phyloP scores from a whole-genome alignment of 2,888 invertebrate genomes.

The Capitulum mitella region DNA sequence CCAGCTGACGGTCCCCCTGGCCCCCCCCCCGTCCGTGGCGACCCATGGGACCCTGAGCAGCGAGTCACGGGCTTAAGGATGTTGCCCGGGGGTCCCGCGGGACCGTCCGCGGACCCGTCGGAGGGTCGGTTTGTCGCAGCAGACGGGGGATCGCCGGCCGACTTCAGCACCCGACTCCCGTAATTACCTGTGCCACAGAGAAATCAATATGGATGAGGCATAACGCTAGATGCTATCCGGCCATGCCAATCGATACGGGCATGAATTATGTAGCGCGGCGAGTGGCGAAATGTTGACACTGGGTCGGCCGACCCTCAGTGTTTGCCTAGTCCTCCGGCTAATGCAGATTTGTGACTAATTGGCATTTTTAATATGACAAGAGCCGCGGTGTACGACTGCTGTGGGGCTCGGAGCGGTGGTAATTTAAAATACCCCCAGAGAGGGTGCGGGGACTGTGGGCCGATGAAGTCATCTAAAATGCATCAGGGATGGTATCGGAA shows the following conservation, averaged over 20 bases:
- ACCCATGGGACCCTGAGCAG: too few species aligned
- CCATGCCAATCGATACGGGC: neutral
- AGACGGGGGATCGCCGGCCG: neutral
- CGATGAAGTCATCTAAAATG: neutral
- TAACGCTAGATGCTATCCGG: neutral
- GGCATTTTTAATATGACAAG: constrained; percentile 16
- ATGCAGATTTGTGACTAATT: constrained; percentile 5
- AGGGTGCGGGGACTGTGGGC: neutral
- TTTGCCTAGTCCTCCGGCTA: neutral
- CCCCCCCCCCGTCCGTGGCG: too few species aligned
- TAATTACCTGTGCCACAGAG: neutral
- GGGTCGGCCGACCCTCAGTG: neutral
- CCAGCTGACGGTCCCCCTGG: too few species aligned
- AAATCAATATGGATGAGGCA: constrained; percentile 8
- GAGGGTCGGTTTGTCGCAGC: too few species aligned
- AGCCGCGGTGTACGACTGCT: neutral
- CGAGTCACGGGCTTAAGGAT: too few species aligned
- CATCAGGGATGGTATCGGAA: too few species aligned
- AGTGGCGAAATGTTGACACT: neutral
- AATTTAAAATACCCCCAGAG: too few species aligned
- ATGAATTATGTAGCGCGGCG: neutral
- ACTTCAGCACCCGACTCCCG: neutral
- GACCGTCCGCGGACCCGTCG: too few species aligned
- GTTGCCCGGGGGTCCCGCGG: too few species aligned
- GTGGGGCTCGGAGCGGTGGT: too few species aligned